A percentile compares a stretch with the other conserved stretches of the same genome.
phyloP scores from a whole-genome alignment of 2,797 vertebrate genomes.

The Tenualosa thibaudeaui region DNA sequence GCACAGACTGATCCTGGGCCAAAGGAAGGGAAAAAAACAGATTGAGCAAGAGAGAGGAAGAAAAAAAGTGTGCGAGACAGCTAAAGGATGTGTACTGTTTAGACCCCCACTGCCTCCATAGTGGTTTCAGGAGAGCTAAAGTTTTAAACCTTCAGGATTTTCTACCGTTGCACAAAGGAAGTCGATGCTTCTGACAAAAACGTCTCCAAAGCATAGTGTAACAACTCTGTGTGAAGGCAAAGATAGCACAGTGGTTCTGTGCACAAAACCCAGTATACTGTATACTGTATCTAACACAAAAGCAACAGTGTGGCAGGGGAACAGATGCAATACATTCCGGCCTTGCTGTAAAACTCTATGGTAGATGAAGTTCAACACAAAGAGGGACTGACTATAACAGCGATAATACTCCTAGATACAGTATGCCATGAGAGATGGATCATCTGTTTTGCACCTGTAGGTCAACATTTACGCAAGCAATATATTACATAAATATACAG shows the following conservation, averaged over 20 bases:
- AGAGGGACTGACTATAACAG: background rate
- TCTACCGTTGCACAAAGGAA: background rate
- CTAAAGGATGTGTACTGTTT: background rate
- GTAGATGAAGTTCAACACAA: background rate
- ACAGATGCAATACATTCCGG: background rate
- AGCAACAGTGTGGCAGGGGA: background rate
- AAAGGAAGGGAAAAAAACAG: background rate
- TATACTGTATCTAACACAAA: background rate
- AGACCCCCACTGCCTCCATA: background rate
- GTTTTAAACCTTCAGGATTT: background rate
- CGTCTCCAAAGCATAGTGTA: background rate
- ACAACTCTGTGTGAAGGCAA: background rate
- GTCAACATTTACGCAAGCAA: background rate
- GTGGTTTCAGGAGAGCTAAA: background rate
- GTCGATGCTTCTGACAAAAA: background rate
- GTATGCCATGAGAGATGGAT: background rate
- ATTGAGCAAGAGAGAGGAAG: background rate
- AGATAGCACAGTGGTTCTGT: background rate
- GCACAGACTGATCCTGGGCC: conserved; percentile 6
- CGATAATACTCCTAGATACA: background rate
- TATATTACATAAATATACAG: background rate
- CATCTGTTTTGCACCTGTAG: background rate
- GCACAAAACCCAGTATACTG: background rate
- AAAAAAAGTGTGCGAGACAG: background rate
- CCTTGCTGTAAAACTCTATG: background rate